Percentiles rank a stretch among this genome's conserved stretches.
phyloP scores from a whole-genome alignment of 2,888 invertebrate genomes.

The Dorcus hopei region DNA sequence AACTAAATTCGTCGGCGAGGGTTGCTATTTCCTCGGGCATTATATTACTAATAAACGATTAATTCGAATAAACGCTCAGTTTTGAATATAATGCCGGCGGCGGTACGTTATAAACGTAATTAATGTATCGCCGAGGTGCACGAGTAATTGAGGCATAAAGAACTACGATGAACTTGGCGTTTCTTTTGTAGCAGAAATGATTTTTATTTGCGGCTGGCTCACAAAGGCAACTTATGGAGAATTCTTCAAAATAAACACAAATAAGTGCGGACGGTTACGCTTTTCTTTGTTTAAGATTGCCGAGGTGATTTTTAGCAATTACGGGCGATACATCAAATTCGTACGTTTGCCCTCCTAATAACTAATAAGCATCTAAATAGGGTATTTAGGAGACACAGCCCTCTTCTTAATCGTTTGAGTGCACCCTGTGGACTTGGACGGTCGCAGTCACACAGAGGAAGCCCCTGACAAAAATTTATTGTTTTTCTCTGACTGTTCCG shows the following conservation, averaged over 20 bases:
- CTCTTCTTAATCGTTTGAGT: constrained; percentile 15
- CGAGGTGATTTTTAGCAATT: constrained; percentile 11
- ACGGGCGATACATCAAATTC: constrained; percentile 16
- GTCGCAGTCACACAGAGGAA: constrained; percentile 8
- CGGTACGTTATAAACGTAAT: constrained; percentile 31
- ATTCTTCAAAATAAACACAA: constrained; percentile 8
- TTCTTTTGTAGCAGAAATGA: constrained; percentile 32
- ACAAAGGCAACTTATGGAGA: neutral
- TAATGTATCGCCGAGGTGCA: constrained; percentile 35
- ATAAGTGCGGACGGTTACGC: neutral
- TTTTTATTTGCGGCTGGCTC: neutral
- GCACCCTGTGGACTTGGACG: constrained; percentile 16
- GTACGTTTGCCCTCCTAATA: constrained; percentile 16
- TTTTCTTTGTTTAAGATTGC: constrained; percentile 5
- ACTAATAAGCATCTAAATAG: constrained; percentile 21
- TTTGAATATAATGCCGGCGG: constrained; percentile 35
- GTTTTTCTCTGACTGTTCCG: constrained; percentile 1
- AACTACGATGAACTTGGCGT: constrained; percentile 35
- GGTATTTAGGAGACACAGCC: constrained; percentile 14
- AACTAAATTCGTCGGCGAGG: constrained; percentile 21
- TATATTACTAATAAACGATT: constrained; percentile 35
- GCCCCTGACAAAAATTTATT: constrained; percentile 11
- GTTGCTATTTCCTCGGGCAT: constrained; percentile 18
- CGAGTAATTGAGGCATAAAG: constrained; percentile 36
- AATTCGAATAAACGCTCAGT: constrained; percentile 40